Percentiles rank a stretch among this genome's conserved stretches.
Conservation (phyloP, 37 sponge, comb jelly and placozoan species). For the Axinella damicornis region DNA sequence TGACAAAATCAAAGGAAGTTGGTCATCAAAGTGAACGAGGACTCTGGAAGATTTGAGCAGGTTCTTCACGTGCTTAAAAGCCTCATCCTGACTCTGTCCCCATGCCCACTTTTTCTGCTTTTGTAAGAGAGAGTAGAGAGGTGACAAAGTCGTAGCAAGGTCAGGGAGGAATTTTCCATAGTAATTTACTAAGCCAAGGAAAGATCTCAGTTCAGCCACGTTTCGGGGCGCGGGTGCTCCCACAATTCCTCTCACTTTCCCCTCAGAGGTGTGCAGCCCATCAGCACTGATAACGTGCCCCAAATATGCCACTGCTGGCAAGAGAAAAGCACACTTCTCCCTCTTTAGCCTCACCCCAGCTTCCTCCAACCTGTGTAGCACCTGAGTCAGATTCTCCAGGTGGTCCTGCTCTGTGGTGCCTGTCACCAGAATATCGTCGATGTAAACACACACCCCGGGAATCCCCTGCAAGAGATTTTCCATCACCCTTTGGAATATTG, state of each 20-base stretch:
- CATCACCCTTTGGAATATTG: conserved; percentile 29
- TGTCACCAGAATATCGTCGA: conserved; percentile 37
- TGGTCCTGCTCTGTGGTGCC: conserved; percentile 12
- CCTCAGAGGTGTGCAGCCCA: conserved; percentile 1
- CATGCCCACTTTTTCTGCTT: conserved; percentile 14
- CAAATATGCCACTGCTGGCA: conserved; percentile 12
- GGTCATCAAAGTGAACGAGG: conserved; percentile 19
- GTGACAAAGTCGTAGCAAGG: conserved; percentile 19
- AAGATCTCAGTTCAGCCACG: conserved; percentile 15
- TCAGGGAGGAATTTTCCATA: conserved; percentile 32
- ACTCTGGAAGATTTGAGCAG: conserved; percentile 2
- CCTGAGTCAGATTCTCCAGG: conserved; percentile 15
- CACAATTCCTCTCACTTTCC: neutral
- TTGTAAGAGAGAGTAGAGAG: conserved; percentile 9
- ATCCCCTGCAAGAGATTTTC: conserved; percentile 15
- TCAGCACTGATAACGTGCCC: conserved; percentile 15
- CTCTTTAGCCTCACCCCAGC: conserved; percentile 16
- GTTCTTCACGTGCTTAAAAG: conserved; percentile 25
- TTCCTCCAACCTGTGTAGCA: neutral
- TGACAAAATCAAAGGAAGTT: conserved; percentile 11
- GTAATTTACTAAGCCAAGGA: conserved; percentile 36
- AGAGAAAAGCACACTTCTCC: conserved; percentile 15
- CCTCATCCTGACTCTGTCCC: conserved; percentile 1
- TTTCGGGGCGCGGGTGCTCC: conserved; percentile 20
- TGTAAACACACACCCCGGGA: conserved; percentile 5